phyloP scores from a whole-genome alignment of 2,797 vertebrate species.

The Triplophysa yarkandensis region DNA sequence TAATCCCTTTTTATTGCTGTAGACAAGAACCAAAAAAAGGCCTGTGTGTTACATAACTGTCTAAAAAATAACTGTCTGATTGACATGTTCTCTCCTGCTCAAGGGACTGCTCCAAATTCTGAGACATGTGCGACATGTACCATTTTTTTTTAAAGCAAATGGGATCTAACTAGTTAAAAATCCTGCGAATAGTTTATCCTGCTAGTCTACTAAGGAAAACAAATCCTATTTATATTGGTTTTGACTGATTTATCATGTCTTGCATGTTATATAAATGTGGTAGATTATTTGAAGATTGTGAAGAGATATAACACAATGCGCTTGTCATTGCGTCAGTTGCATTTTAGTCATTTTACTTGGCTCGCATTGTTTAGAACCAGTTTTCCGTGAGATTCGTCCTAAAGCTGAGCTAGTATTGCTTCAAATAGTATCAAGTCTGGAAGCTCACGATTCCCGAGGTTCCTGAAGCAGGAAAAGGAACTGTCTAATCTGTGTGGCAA shows the following conservation, averaged over 20 bases:
- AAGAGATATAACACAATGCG: conserved; percentile 18
- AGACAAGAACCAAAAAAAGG: conserved; percentile 9
- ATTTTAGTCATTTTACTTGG: no score
- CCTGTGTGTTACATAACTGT: conserved; percentile 40
- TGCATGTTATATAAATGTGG: not conserved
- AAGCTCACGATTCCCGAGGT: conserved; percentile 34
- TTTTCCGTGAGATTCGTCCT: conserved; percentile 15
- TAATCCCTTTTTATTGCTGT: conserved; percentile 18
- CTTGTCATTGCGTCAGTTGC: not conserved
- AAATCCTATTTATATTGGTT: conserved; percentile 3
- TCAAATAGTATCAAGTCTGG: conserved; percentile 48
- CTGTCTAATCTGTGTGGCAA: conserved; percentile 37
- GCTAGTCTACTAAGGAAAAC: not conserved
- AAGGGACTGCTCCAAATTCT: not conserved
- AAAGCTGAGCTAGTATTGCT: conserved; percentile 32
- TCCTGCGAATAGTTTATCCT: not conserved
- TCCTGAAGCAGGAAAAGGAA: conserved; percentile 49
- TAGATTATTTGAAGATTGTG: not conserved
- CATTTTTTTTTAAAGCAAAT: not conserved
- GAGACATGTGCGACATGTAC: not conserved
- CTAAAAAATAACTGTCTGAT: conserved; percentile 37
- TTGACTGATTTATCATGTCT: not conserved
- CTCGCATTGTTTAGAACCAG: conserved; percentile 30
- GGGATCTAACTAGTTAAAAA: conserved; percentile 3
- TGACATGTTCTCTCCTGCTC: conserved; percentile 9